Conservation (phyloP, 2,113 vertebrate species). For the Cynoglossus semilaevis region DNA sequence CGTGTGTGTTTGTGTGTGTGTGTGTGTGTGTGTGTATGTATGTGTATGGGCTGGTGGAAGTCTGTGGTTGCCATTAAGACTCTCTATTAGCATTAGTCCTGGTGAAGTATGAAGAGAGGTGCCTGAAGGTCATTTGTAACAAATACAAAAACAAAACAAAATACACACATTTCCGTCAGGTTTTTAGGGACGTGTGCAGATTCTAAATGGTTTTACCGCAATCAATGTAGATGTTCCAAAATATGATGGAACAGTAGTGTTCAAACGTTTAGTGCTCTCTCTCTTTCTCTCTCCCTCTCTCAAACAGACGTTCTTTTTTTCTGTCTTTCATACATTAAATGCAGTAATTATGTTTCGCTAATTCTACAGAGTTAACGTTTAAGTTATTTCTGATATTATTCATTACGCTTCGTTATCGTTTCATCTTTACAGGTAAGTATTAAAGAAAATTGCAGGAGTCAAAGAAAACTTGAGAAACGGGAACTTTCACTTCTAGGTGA, state of each 20-base stretch:
- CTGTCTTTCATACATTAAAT: background rate
- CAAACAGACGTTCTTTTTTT: conserved; percentile 38
- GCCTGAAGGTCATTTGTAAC: conserved; percentile 16
- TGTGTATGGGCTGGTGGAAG: conserved; percentile 11
- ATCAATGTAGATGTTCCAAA: conserved; percentile 48
- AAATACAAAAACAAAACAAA: too few relatives aligned
- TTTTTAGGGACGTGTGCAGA: conserved; percentile 1
- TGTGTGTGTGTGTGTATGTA: conserved; percentile 4
- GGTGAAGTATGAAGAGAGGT: conserved; percentile 19
- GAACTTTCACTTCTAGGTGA: conserved; percentile 61
- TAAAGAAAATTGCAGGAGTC: conserved; percentile 20
- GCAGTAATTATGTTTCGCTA: too few relatives aligned
- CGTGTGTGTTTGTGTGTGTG: conserved; percentile 10
- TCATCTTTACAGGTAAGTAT: conserved; percentile 43
- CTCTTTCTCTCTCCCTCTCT: conserved; percentile 4
- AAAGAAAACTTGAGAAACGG: background rate
- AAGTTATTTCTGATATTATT: background rate
- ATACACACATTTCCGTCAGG: conserved; percentile 16
- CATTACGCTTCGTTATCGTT: conserved; percentile 9
- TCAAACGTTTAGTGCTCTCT: conserved; percentile 56
- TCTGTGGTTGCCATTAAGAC: conserved; percentile 29
- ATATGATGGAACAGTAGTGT: conserved; percentile 60
- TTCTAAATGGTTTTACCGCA: conserved; percentile 43
- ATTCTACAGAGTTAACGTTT: conserved; percentile 6
- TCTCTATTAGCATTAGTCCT: conserved; percentile 25